These are phyloP conservation scores for Priocnemis perturbator DNA, from an alignment of 2,888 invertebrate genomes.

Conservation along the genomic window DNA sequence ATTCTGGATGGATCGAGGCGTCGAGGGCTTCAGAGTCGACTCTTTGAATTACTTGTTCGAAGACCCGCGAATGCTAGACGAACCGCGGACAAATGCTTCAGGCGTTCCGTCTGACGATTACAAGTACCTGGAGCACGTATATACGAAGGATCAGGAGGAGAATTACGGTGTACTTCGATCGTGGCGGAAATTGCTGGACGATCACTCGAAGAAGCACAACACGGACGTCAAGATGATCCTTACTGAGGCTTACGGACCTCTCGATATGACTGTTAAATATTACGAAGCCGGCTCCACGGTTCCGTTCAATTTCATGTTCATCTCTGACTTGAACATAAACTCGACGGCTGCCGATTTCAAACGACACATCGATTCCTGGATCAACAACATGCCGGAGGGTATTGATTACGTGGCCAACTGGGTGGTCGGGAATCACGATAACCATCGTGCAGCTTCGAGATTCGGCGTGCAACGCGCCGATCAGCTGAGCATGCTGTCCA, in stretches of 20 bases:
- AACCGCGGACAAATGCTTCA: constrained; percentile 57
- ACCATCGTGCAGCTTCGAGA: constrained; percentile 74
- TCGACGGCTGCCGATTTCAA: constrained; percentile 78
- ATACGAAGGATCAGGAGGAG: constrained; percentile 68
- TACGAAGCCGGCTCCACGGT: constrained; percentile 75
- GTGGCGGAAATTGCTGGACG: constrained; percentile 79
- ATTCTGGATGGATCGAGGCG: constrained; percentile 79
- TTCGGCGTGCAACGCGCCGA: constrained; percentile 76
- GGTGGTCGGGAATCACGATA: constrained; percentile 82
- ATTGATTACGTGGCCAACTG: constrained; percentile 78
- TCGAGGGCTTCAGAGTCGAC: constrained; percentile 80
- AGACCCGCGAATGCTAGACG: constrained; percentile 59
- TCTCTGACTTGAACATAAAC: constrained; percentile 70
- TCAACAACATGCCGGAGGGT: constrained; percentile 78
- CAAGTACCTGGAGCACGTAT: constrained; percentile 69
- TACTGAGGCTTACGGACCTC: constrained; percentile 79
- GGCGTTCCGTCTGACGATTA: constrained; percentile 58
- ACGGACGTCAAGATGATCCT: constrained; percentile 76
- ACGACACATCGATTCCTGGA: constrained; percentile 77
- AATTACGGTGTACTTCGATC: constrained; percentile 74
- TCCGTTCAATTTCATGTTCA: constrained; percentile 82
- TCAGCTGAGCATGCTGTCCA: constrained; percentile 78
- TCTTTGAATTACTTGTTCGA: constrained; percentile 71
- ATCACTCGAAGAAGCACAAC: constrained; percentile 76
- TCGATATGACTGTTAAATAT: constrained; percentile 77